Percentiles rank a stretch among this genome's conserved stretches.
Evolutionary conservation across 1,140 invertebrate genomes (phyloP).

Genomic region (Trichonephila clavipes): DNA sequence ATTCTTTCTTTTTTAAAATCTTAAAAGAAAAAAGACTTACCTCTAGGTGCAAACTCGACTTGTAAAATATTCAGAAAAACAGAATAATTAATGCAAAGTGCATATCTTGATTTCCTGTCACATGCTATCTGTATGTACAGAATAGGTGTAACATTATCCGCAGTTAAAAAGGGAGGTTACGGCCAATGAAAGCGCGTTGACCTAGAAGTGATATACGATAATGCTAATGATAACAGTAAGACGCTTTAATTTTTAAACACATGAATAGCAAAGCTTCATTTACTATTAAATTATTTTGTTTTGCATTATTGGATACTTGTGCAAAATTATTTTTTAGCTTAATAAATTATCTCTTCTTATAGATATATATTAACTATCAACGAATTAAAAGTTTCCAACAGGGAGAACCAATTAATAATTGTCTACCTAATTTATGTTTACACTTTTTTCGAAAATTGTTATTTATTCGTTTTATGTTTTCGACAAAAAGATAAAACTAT

Average conservation of each 20-base stretch:
- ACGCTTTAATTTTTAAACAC: not conserved
- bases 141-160: slow-evolving; percentile 9
- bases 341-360: too few relatives aligned
- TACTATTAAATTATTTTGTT: not conserved
- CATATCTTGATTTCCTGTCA: not conserved
- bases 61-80: not conserved
- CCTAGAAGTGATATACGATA: slow-evolving; percentile 1
- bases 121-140: not conserved
- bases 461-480: too few relatives aligned
- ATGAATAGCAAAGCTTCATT: not conserved
- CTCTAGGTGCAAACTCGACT: not conserved
- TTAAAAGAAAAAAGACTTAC: not conserved
- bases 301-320: too few relatives aligned
- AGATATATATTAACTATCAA: too few relatives aligned
- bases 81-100: slow-evolving; percentile 8
- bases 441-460: too few relatives aligned
- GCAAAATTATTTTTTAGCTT: too few relatives aligned
- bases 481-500: too few relatives aligned
- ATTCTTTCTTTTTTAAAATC: too few relatives aligned
- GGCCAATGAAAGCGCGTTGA: not conserved
- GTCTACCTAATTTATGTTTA: too few relatives aligned
- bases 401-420: too few relatives aligned
- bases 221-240: not conserved
- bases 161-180: not conserved
- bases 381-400: too few relatives aligned